Evolutionary conservation across 2,797 vertebrate genomes (phyloP).

Genomic region (Morus bassanus): DNA sequence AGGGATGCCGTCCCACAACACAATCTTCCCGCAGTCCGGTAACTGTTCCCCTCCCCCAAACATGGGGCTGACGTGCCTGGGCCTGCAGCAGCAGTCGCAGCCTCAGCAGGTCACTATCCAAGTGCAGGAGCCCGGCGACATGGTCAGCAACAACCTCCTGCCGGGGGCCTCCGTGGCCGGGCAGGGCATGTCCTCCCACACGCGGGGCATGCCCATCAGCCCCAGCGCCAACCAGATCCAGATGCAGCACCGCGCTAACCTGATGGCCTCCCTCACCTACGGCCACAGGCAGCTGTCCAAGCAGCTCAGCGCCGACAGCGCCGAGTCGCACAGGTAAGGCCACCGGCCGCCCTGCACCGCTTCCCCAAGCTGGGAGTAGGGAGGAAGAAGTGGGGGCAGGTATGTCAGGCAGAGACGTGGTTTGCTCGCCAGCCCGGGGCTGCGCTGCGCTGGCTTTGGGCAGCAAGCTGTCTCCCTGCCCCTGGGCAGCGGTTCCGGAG

Average conservation of each 20-base stretch:
- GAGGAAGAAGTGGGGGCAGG: background rate
- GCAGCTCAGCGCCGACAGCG: constrained; percentile 96
- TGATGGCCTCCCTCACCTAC: constrained; percentile 85
- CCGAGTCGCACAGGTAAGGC: constrained; percentile 92
- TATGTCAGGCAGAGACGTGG: fast-evolving
- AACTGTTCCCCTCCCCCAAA: constrained; percentile 86
- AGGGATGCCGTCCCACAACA: constrained; percentile 77
- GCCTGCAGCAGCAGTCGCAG: constrained; percentile 74
- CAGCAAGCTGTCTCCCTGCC: background rate
- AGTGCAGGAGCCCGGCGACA: constrained; percentile 88
- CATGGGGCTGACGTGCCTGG: constrained; percentile 81
- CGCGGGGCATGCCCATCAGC: constrained; percentile 64
- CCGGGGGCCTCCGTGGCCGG: constrained; percentile 50
- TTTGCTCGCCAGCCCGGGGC: fast-evolving
- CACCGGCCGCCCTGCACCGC: fast-evolving
- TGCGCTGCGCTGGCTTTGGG: fast-evolving
- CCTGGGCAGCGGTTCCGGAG: background rate
- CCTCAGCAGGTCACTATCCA: constrained; percentile 89
- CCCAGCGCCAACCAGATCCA: constrained; percentile 75
- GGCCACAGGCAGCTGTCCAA: constrained; percentile 93
- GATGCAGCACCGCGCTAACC: constrained; percentile 82
- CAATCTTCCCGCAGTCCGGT: constrained; percentile 85
- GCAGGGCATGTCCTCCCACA: constrained; percentile 35
- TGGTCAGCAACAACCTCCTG: constrained; percentile 70
- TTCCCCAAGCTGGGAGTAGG: background rate